A percentile compares a stretch with the other conserved stretches of the same genome.
Conservation (phyloP, 2,797 vertebrate species). For the Neosalanx taihuensis region DNA sequence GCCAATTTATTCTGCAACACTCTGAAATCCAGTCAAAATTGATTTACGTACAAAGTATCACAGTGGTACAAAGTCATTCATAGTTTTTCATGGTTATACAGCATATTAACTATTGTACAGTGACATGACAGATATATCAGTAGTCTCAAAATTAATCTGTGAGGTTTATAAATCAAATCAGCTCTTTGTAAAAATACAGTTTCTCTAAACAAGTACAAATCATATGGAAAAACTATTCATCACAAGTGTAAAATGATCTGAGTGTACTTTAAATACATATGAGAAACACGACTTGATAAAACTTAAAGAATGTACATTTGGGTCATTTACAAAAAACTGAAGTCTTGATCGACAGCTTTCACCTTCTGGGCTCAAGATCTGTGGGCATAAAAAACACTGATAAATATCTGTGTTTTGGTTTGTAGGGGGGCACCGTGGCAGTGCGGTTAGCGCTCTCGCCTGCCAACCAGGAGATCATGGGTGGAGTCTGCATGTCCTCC, state of each 20-base stretch:
- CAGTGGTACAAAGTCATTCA: too few species aligned
- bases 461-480: too few species aligned
- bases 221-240: constrained; percentile 5
- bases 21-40: neutral
- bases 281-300: constrained; percentile 34
- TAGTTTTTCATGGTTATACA: too few species aligned
- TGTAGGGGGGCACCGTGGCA: too few species aligned
- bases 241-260: constrained; percentile 13
- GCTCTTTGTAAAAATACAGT: neutral
- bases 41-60: neutral
- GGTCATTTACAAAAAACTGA: constrained; percentile 48
- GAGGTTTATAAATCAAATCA: neutral
- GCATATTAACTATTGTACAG: neutral
- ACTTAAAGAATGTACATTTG: constrained; percentile 39
- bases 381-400: constrained; percentile 22
- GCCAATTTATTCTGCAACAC: neutral
- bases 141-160: neutral
- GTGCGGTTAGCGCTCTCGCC: too few species aligned
- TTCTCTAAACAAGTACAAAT: neutral
- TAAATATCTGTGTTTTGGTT: neutral
- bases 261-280: constrained; percentile 15
- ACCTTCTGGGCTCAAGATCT: constrained; percentile 44
- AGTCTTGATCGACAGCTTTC: constrained; percentile 15
- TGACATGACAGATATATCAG: neutral
- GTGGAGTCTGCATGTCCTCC: too few species aligned